Evolutionary conservation across 1,140 invertebrate species (phyloP).

Genomic region (Eciton burchellii): DNA sequence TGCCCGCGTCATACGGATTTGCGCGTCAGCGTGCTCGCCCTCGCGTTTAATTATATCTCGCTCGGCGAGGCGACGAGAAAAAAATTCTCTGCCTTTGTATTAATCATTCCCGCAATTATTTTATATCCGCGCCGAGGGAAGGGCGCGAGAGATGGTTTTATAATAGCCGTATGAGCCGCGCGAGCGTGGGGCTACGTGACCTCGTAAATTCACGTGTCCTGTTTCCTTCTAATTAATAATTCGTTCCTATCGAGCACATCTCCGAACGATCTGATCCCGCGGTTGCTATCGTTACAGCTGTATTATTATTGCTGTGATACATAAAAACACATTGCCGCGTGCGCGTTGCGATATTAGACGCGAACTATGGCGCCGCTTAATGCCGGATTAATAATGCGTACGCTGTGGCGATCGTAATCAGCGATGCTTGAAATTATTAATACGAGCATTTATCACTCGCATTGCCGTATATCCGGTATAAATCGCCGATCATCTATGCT

Average conservation of each 20-base stretch:
- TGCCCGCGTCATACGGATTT: conserved; percentile 20
- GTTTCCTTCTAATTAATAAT: no score
- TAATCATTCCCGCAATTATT: conserved; percentile 23
- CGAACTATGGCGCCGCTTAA: background rate
- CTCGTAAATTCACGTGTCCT: no score
- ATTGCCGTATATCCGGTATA: conserved; percentile 2
- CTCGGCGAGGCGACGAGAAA: background rate
- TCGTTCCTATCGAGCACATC: background rate
- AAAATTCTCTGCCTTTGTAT: background rate
- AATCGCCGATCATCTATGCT: conserved; percentile 1
- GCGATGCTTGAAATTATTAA: conserved; percentile 45
- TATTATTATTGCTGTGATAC: background rate
- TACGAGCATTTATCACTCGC: conserved; percentile 44
- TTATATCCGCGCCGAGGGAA: background rate
- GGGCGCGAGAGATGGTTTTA: no score
- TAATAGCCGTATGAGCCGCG: no score
- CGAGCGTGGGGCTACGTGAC: no score
- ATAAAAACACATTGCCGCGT: background rate
- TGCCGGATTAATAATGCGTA: conserved; percentile 34
- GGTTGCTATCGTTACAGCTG: no score
- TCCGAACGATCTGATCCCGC: no score
- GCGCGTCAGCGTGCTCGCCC: background rate
- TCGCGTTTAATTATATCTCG: conserved; percentile 27
- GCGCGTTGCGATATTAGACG: background rate
- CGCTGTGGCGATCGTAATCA: conserved; percentile 32